Evolutionary conservation across 2,888 invertebrate species (phyloP).

Genomic region (Cylindroiulus punctatus): DNA sequence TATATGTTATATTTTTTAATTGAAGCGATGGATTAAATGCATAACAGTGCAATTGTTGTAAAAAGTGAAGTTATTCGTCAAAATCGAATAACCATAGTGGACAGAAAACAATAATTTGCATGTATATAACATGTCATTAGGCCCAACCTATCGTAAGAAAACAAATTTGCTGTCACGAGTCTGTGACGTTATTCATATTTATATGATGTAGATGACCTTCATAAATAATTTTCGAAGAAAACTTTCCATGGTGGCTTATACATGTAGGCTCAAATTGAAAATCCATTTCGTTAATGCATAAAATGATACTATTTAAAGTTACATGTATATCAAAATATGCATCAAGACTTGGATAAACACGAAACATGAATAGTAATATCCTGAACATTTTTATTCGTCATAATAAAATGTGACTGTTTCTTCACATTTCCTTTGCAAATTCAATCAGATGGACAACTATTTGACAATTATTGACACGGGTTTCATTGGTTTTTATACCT

Average conservation of each 20-base stretch:
- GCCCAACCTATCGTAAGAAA: neutral
- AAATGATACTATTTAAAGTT: neutral
- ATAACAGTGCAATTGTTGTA: neutral
- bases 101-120: neutral
- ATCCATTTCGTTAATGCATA: neutral
- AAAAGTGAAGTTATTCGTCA: neutral
- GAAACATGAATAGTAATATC: neutral
- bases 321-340: neutral
- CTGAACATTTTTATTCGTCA: neutral
- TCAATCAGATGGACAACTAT: slow-evolving; percentile 3
- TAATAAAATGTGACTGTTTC: neutral
- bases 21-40: neutral
- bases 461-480: neutral
- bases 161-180: neutral
- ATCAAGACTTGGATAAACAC: neutral
- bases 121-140: neutral
- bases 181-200: neutral
- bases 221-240: neutral
- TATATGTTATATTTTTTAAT: neutral
- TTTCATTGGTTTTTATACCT: slow-evolving; percentile 14
- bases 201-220: neutral
- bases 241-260: neutral
- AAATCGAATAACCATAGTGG: neutral
- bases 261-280: neutral
- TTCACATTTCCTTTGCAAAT: slow-evolving; percentile 33